phyloP scores from a whole-genome alignment of 2,797 vertebrate genomes.

The Pristis pectinata region DNA sequence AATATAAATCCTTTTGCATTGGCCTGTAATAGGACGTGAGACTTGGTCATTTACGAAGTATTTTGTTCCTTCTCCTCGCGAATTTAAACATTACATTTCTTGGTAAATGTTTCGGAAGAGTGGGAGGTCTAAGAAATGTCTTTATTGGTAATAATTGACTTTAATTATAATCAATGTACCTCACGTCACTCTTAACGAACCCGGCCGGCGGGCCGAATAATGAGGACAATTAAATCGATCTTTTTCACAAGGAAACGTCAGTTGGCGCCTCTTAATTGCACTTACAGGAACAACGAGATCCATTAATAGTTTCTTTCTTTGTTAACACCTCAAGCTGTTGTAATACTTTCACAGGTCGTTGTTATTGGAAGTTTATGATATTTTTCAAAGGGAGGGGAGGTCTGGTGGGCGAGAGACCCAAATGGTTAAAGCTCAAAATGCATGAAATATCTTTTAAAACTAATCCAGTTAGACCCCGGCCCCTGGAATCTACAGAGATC shows the following conservation, averaged over 20 bases:
- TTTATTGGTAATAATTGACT: conserved; percentile 18
- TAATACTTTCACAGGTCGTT: conserved; percentile 46
- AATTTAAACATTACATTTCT: not conserved
- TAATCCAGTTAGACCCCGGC: not conserved
- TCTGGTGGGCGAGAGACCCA: not conserved
- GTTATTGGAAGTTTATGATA: not conserved
- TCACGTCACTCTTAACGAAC: not conserved
- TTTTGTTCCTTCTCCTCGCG: too few relatives aligned
- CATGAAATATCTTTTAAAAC: not conserved
- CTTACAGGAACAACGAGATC: conserved; percentile 51
- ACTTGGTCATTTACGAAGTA: not conserved
- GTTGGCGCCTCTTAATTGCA: conserved; percentile 49
- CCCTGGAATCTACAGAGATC: not conserved
- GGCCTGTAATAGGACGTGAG: not conserved
- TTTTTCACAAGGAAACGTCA: conserved; percentile 50
- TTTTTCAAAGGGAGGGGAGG: not conserved
- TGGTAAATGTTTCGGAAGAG: not conserved
- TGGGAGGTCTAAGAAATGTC: conserved; percentile 1
- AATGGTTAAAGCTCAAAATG: not conserved
- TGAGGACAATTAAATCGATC: conserved; percentile 40
- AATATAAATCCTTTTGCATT: too few relatives aligned
- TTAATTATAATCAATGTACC: conserved; percentile 23
- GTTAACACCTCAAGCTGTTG: conserved; percentile 52
- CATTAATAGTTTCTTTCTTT: conserved; percentile 52
- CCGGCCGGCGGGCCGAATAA: conserved; percentile 40